These are phyloP conservation scores for Myopa tessellatipennis DNA, from an alignment of 2,888 invertebrate genomes.

Conservation along the genomic window DNA sequence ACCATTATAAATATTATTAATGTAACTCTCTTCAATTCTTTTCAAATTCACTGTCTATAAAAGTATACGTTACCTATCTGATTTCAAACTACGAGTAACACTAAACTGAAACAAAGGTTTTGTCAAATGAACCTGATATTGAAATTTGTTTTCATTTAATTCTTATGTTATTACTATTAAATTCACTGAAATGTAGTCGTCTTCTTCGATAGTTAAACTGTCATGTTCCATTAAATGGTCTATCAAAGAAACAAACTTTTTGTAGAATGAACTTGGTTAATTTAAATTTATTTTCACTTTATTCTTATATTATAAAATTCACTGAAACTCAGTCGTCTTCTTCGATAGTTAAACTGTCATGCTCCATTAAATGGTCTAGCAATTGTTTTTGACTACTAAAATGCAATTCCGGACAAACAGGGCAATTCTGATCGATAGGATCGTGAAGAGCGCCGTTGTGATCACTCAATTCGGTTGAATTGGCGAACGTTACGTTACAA, in stretches of 20 bases:
- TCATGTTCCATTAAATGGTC: slow-evolving; percentile 48
- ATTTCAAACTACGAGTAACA: no score
- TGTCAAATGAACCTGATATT: no score
- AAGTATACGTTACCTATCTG: no score
- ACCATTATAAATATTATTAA: no score
- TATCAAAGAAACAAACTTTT: slow-evolving; percentile 20
- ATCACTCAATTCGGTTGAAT: slow-evolving; percentile 37
- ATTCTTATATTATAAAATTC: not conserved
- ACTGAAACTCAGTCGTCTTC: slow-evolving; percentile 16
- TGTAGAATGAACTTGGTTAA: no score
- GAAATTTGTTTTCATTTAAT: no score
- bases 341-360: slow-evolving; percentile 33
- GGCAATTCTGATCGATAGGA: slow-evolving; percentile 36
- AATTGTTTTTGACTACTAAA: slow-evolving; percentile 46
- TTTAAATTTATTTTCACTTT: no score
- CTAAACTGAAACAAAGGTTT: no score
- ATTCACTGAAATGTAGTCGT: not conserved
- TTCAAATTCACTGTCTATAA: no score
- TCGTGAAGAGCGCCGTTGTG: slow-evolving; percentile 43
- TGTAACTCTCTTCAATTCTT: no score
- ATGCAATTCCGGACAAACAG: slow-evolving; percentile 43
- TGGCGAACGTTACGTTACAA: slow-evolving; percentile 42
- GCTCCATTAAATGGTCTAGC: slow-evolving; percentile 47
- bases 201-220: slow-evolving; percentile 16
- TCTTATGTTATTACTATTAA: not conserved